A percentile compares a stretch with the other conserved stretches of the same genome.
Conservation (phyloP, 2,888 invertebrate species). For the Gandaritis pyraliata region DNA sequence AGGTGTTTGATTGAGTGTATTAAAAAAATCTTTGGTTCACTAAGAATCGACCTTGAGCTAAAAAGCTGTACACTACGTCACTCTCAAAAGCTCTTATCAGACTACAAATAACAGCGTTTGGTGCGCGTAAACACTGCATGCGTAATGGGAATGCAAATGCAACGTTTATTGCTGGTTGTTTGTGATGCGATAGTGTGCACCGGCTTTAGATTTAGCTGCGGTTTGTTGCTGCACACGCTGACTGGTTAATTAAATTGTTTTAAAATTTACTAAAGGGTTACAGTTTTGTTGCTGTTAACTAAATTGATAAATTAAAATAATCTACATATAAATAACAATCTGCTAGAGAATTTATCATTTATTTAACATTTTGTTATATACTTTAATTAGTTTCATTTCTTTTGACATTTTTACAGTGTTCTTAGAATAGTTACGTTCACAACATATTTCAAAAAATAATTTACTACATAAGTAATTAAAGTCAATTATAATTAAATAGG, state of each 20-base stretch:
- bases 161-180: slow-evolving; percentile 39
- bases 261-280: slow-evolving; percentile 15
- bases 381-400: no score
- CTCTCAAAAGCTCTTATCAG: slow-evolving; percentile 37
- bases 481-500: no score
- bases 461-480: no score
- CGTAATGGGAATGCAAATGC: slow-evolving; percentile 47
- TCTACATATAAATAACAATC: neutral
- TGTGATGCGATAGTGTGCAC: slow-evolving; percentile 34
- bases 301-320: neutral
- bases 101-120: slow-evolving; percentile 39
- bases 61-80: slow-evolving; percentile 5
- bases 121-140: slow-evolving; percentile 41
- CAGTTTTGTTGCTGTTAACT: neutral
- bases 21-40: no score
- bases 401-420: no score
- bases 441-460: no score
- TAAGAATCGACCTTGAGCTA: neutral
- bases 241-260: slow-evolving; percentile 30
- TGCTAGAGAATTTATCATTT: no score
- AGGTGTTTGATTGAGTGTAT: no score
- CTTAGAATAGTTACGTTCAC: no score
- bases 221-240: slow-evolving; percentile 25
- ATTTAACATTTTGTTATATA: no score
- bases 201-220: slow-evolving; percentile 30